These are phyloP conservation scores for Drosophila pandora DNA, from an alignment of 1,140 invertebrate genomes.

Conservation along the genomic window DNA sequence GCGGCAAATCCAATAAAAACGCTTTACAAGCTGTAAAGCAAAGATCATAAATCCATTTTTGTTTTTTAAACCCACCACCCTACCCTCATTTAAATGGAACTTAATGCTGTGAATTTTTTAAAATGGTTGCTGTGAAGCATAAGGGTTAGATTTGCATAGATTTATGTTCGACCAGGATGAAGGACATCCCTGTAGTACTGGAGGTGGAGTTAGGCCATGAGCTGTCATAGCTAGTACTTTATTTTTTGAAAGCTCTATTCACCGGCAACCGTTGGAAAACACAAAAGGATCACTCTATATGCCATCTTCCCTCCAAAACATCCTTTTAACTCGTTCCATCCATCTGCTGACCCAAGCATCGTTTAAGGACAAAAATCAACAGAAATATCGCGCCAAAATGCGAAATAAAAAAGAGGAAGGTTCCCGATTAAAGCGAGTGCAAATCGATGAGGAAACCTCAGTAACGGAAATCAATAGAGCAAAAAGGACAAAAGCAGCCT, in stretches of 20 bases:
- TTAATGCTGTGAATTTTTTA: conserved; percentile 20
- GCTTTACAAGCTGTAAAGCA: conserved; percentile 81
- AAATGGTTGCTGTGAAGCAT: conserved; percentile 33
- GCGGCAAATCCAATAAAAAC: conserved; percentile 80
- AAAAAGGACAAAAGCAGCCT: conserved; percentile 48
- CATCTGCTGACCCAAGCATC: conserved; percentile 21
- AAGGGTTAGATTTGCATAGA: conserved; percentile 59
- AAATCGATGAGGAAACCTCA: conserved; percentile 54
- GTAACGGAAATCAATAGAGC: conserved; percentile 61
- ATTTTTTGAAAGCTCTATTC: neutral
- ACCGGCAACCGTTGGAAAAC: conserved; percentile 10
- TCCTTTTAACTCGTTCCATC: conserved; percentile 21
- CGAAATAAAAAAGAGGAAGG: conserved; percentile 10
- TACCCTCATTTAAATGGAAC: conserved; percentile 38
- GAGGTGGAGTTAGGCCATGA: too few species aligned
- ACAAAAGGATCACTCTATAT: conserved; percentile 1
- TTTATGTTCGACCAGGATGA: neutral
- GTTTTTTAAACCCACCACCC: conserved; percentile 19
- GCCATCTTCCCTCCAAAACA: conserved; percentile 26
- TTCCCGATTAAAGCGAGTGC: conserved; percentile 32
- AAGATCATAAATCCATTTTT: conserved; percentile 74
- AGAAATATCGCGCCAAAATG: conserved; percentile 39
- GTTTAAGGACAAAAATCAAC: conserved; percentile 7
- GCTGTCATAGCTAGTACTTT: neutral
- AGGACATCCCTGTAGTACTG: too few species aligned